phyloP scores from a whole-genome alignment of 2,888 invertebrate genomes.

The Xanthia togata region DNA sequence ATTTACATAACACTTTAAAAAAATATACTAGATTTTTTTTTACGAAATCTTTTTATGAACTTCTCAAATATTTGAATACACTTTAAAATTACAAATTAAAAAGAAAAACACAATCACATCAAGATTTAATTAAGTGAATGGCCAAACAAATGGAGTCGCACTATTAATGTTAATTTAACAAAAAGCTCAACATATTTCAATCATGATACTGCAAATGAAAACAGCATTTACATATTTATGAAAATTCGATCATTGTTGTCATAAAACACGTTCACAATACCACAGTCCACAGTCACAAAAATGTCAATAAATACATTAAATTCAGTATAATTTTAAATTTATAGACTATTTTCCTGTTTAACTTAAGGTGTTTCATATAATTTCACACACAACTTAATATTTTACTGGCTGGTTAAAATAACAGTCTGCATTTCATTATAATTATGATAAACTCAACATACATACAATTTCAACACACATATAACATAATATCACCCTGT shows the following conservation, averaged over 20 bases:
- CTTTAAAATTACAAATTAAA: background rate
- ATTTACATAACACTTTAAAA: slow-evolving; percentile 3
- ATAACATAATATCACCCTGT: too few species aligned
- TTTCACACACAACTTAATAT: slow-evolving; percentile 2
- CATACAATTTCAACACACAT: background rate
- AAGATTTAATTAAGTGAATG: slow-evolving; percentile 44
- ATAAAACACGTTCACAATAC: slow-evolving; percentile 54
- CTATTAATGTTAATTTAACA: slow-evolving; percentile 66
- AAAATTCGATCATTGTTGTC: slow-evolving; percentile 58
- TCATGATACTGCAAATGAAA: slow-evolving; percentile 73
- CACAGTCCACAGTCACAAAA: slow-evolving; percentile 21
- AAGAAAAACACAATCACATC: slow-evolving; percentile 29
- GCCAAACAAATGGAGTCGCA: slow-evolving; percentile 41
- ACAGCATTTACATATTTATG: slow-evolving; percentile 76
- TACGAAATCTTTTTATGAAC: background rate
- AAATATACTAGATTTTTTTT: background rate
- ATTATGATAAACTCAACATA: background rate
- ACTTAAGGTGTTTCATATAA: background rate
- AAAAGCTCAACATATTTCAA: slow-evolving; percentile 70
- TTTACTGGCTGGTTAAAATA: background rate
- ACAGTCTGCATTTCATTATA: background rate
- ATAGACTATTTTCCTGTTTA: slow-evolving; percentile 3
- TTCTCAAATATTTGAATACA: background rate
- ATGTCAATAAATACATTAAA: slow-evolving; percentile 31
- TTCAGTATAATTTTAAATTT: slow-evolving; percentile 25